Percentiles rank a stretch among this genome's conserved stretches.
Evolutionary conservation across 2,113 vertebrate species (phyloP).

Genomic region (Vombatus ursinus): DNA sequence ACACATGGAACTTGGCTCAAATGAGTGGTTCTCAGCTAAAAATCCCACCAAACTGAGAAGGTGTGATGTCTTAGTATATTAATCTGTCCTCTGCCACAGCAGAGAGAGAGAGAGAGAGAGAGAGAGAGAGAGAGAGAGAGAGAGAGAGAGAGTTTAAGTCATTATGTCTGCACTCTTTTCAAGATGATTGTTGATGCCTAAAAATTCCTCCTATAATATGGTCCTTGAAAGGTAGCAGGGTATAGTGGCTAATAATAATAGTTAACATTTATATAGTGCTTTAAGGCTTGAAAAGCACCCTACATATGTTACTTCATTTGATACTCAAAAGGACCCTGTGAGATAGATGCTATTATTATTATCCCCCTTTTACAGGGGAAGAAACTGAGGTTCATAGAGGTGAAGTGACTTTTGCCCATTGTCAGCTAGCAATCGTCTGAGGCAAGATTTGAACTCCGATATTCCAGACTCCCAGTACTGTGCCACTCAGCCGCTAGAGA

Average conservation of each 20-base stretch:
- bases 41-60: not conserved
- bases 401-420: no score
- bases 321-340: no score
- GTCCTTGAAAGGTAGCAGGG: not conserved
- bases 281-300: not conserved
- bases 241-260: not conserved
- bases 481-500: not conserved
- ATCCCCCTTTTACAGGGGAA: no score
- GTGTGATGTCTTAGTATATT: not conserved
- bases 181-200: not conserved
- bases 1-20: not conserved
- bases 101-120: not conserved
- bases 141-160: not conserved
- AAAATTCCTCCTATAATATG: not conserved
- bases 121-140: no score
- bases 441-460: no score
- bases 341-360: no score
- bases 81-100: not conserved
- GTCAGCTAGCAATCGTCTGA: no score
- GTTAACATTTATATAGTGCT: not conserved
- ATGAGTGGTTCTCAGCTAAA: not conserved
- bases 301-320: no score
- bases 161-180: not conserved
- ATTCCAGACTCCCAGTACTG: no score
- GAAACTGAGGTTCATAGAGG: no score